These are phyloP conservation scores for Pseudolaguvia tuberculata DNA, from an alignment of 2,113 vertebrate genomes.

Conservation along the genomic window DNA sequence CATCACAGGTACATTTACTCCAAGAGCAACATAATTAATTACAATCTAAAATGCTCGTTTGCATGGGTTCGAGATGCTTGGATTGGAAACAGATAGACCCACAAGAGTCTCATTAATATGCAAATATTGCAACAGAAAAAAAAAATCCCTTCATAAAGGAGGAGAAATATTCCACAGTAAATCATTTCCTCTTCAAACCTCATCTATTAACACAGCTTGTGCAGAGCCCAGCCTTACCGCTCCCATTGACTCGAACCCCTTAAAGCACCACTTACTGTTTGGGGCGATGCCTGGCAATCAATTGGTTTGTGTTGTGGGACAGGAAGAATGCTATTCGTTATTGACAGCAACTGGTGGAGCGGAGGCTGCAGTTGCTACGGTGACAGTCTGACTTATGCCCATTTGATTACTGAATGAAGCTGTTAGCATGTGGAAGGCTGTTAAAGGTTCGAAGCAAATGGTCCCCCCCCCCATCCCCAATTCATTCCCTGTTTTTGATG, in stretches of 20 bases:
- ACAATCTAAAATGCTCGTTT: conserved; percentile 28
- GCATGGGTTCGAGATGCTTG: conserved; percentile 10
- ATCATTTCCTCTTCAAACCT: conserved; percentile 42
- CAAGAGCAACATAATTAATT: conserved; percentile 39
- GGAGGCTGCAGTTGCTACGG: conserved; percentile 69
- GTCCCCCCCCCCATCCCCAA: conserved; percentile 30
- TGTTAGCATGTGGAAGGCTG: conserved; percentile 44
- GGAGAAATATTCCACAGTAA: conserved; percentile 49
- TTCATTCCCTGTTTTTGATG: conserved; percentile 25
- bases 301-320: conserved; percentile 50
- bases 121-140: conserved; percentile 47
- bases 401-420: conserved; percentile 62
- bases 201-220: conserved; percentile 43
- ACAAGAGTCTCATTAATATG: conserved; percentile 50
- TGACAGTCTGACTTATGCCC: conserved; percentile 71
- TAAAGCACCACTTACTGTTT: conserved; percentile 45
- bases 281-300: conserved; percentile 34
- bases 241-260: conserved; percentile 35
- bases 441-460: conserved; percentile 47
- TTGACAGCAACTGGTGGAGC: conserved; percentile 53
- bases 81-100: conserved; percentile 43
- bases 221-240: conserved; percentile 16
- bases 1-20: conserved; percentile 18
- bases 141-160: conserved; percentile 46
- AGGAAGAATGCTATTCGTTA: conserved; percentile 66